These are phyloP conservation scores for Notoglanidium macrostoma DNA, from an alignment of 2,797 vertebrate species.

Conservation along the genomic window DNA sequence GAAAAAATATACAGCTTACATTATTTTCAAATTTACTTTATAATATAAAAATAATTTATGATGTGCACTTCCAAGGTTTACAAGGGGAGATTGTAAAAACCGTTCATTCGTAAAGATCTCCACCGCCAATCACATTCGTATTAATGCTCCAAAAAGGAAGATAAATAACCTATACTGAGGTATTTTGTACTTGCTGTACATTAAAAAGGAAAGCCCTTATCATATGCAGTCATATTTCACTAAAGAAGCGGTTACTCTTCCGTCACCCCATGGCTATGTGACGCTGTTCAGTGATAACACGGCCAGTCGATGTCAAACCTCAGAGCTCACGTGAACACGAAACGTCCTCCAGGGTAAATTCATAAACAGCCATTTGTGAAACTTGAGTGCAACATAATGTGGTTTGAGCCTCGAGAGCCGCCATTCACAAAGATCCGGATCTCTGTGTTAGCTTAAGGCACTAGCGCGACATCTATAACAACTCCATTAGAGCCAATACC, in stretches of 20 bases:
- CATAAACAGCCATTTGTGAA: constrained; percentile 64
- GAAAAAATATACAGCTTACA: neutral
- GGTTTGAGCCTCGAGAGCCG: constrained; percentile 71
- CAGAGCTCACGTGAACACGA: constrained; percentile 42
- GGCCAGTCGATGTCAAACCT: constrained; percentile 35
- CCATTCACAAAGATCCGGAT: constrained; percentile 68
- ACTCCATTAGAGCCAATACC: constrained; percentile 71
- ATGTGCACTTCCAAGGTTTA: neutral
- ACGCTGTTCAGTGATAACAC: constrained; percentile 20
- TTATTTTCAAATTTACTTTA: neutral
- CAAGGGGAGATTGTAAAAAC: neutral
- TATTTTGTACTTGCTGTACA: neutral
- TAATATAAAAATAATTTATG: neutral
- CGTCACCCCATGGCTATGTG: constrained; percentile 20
- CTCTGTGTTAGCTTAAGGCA: constrained; percentile 72
- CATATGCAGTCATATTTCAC: neutral
- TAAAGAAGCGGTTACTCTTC: neutral
- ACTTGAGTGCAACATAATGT: constrained; percentile 68
- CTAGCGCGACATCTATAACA: constrained; percentile 72
- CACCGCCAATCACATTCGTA: neutral
- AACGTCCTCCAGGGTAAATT: constrained; percentile 61
- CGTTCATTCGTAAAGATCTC: neutral
- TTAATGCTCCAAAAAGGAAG: neutral
- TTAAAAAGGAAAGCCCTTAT: neutral
- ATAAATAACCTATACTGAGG: neutral